Conservation (phyloP, 2,797 vertebrate species). For the Jordanella pulchra region DNA sequence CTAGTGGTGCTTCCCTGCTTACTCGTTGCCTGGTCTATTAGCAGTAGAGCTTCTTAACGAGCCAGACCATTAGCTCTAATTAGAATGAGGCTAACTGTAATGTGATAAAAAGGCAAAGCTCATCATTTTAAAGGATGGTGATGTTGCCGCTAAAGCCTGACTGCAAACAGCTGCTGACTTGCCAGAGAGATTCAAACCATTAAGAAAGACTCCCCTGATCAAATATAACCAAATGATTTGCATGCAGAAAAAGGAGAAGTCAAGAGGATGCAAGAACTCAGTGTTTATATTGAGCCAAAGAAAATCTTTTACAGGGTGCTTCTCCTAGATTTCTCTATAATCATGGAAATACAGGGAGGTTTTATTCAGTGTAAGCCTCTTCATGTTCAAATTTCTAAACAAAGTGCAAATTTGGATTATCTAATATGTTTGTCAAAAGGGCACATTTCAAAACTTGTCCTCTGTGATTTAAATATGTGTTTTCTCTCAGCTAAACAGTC, state of each 20-base stretch:
- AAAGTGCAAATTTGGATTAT: background rate
- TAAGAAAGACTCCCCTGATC: constrained; percentile 70
- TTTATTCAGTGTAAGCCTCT: background rate
- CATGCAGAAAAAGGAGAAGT: constrained; percentile 6
- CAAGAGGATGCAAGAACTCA: background rate
- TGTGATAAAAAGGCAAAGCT: constrained; percentile 81
- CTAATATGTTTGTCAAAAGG: background rate
- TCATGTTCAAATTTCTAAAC: background rate
- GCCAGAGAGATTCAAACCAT: constrained; percentile 64
- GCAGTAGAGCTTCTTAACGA: constrained; percentile 82
- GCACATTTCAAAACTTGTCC: background rate
- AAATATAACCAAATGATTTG: constrained; percentile 18
- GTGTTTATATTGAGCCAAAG: too few species aligned
- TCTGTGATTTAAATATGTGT: background rate
- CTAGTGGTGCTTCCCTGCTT: constrained; percentile 57
- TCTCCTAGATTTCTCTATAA: background rate
- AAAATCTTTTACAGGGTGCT: background rate
- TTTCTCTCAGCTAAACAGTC: background rate
- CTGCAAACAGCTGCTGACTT: constrained; percentile 78
- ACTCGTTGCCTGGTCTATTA: constrained; percentile 80
- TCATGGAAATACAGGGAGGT: background rate
- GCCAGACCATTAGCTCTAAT: constrained; percentile 92
- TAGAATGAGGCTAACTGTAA: constrained; percentile 88
- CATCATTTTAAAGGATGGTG: constrained; percentile 73
- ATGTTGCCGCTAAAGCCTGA: constrained; percentile 44